A percentile compares a stretch with the other conserved stretches of the same genome.
phyloP scores from a whole-genome alignment of 2,888 invertebrate species.

The Phanerotoma sp. region DNA sequence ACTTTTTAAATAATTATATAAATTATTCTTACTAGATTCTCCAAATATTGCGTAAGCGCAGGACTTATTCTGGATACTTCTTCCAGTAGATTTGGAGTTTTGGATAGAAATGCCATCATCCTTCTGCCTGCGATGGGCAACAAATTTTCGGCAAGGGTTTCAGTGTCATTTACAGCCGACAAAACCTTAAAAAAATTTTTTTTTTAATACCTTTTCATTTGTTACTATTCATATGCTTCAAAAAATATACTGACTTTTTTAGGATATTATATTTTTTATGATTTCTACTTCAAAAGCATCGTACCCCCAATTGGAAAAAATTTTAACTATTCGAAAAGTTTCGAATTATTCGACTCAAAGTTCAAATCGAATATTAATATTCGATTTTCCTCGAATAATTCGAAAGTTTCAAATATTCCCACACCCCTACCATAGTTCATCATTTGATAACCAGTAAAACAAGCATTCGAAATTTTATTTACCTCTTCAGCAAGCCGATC shows the following conservation, averaged over 20 bases:
- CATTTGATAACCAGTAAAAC: no score
- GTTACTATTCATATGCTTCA: no score
- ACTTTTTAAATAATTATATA: slow-evolving; percentile 8
- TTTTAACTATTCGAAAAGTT: background rate
- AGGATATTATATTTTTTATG: background rate
- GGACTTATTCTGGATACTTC: slow-evolving; percentile 79
- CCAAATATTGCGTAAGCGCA: slow-evolving; percentile 73
- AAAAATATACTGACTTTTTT: no score
- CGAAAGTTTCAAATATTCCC: background rate
- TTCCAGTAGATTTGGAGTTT: slow-evolving; percentile 63
- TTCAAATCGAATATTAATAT: no score
- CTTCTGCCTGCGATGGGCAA: slow-evolving; percentile 81
- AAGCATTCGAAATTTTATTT: no score
- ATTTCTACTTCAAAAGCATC: no score
- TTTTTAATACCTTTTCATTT: slow-evolving; percentile 59
- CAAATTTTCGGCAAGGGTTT: slow-evolving; percentile 69
- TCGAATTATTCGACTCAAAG: no score
- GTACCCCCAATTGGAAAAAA: no score
- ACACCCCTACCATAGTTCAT: no score
- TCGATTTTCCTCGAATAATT: no score
- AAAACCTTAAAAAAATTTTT: slow-evolving; percentile 65
- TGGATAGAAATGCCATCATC: slow-evolving; percentile 67
- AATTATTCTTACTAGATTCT: slow-evolving; percentile 63
- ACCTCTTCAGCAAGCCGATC: slow-evolving; percentile 67
- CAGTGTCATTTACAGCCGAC: slow-evolving; percentile 68